Percentiles rank a stretch among this genome's conserved stretches.
Conservation (phyloP, 2,888 invertebrate species). For the Cerceris rybyensis region DNA sequence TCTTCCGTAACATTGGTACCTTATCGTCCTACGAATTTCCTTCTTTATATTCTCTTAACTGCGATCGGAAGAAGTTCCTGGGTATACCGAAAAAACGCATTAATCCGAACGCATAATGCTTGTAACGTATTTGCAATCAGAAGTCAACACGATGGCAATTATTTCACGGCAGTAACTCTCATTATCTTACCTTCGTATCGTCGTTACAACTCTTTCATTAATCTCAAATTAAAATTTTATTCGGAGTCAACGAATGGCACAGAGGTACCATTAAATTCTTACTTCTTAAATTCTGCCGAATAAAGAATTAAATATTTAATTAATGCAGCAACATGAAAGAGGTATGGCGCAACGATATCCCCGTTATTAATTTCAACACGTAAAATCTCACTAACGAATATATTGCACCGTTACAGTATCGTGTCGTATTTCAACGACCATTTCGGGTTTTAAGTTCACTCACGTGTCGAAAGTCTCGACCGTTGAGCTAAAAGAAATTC, state of each 20-base stretch:
- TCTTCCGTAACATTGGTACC: conserved; percentile 19
- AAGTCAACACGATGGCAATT: not conserved
- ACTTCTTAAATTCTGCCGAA: too few species aligned
- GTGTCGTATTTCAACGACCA: too few species aligned
- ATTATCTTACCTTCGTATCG: too few species aligned
- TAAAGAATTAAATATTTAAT: too few species aligned
- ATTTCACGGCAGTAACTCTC: too few species aligned
- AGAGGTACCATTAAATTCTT: too few species aligned
- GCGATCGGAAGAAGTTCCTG: conserved; percentile 9
- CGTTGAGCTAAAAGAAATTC: not conserved
- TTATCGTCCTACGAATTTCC: conserved; percentile 48
- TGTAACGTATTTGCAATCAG: not conserved
- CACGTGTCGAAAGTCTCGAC: conserved; percentile 9
- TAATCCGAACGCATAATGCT: not conserved
- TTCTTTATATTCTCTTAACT: conserved; percentile 13
- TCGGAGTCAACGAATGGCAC: too few species aligned
- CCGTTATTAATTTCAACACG: not conserved
- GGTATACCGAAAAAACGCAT: not conserved
- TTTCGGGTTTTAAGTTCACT: conserved; percentile 12
- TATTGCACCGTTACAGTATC: not conserved
- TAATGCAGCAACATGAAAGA: too few species aligned
- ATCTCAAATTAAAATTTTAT: too few species aligned
- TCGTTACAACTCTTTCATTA: too few species aligned
- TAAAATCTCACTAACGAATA: not conserved
- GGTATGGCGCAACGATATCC: too few species aligned